These are phyloP conservation scores for Caloenas nicobarica DNA, from an alignment of 2,113 vertebrate species.

Conservation along the genomic window DNA sequence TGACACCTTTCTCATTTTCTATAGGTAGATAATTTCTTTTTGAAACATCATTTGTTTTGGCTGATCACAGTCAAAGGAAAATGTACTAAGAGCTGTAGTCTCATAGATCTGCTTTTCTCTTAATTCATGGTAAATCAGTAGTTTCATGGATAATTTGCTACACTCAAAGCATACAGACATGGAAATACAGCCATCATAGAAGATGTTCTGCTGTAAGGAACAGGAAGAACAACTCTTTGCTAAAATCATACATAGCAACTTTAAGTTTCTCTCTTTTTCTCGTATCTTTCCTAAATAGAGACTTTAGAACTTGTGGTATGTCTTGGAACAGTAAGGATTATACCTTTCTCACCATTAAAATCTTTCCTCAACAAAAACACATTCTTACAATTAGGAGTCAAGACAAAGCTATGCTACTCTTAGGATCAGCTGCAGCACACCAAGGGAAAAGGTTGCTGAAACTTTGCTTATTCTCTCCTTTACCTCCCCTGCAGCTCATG, in stretches of 20 bases:
- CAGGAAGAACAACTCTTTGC: not conserved
- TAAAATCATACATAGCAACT: not conserved
- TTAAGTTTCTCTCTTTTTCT: not conserved
- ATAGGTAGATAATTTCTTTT: not conserved
- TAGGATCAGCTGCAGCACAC: not conserved
- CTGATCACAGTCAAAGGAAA: constrained; percentile 27
- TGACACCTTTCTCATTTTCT: not conserved
- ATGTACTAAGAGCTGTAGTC: not conserved
- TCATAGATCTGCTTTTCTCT: not conserved
- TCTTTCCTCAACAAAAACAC: not conserved
- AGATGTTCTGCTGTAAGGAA: not conserved
- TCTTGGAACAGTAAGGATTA: not conserved
- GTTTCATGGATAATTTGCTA: constrained; percentile 3
- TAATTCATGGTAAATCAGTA: not conserved
- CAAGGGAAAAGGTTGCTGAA: not conserved
- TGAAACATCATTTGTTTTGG: not conserved
- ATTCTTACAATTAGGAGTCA: not conserved
- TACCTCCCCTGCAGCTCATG: not conserved
- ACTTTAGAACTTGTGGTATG: not conserved
- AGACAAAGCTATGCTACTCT: not conserved
- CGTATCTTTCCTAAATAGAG: not conserved
- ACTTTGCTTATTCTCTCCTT: not conserved
- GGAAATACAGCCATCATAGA: not conserved
- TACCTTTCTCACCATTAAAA: not conserved
- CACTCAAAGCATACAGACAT: not conserved